Evolutionary conservation across 2,888 invertebrate species (phyloP), one percentile per base, ranked within the genome.

Genomic region (Ganaspis brasiliensis): DNA sequence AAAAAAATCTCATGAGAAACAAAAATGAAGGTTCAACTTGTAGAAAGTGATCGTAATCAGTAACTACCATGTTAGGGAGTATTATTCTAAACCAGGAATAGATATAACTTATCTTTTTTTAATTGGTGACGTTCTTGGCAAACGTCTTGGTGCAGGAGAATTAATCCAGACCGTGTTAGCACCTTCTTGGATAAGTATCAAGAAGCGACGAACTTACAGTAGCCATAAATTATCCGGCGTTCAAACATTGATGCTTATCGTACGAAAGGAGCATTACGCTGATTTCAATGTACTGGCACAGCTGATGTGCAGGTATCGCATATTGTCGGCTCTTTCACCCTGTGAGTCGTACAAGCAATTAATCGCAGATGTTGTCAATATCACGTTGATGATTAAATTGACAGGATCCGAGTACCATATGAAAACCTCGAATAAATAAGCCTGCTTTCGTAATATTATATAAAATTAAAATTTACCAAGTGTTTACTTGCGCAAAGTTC

Each of bases 361-460:
- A 67, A 67, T 67, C 67, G 67, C 67, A 45, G 45, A 67, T 67
- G 45, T 49, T 67, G 67, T 67, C 67, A 67, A 67, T 49, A 67
- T 49, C n/a, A 63, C 21, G 37, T 45, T 45, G 67, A 67, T 26
- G 67, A 67, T n/a, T n/a, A n/a, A 45, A 67, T 67, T 67, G 67
- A 49, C 67, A 67, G 67, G 45, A 67, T 67, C 40, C 67, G 26
- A 67, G 67, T 24, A 45, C 14, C 26, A 67, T 45, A 45, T 67
- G 67, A 40, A 45, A 21, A 40, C 14, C 31, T 31, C 63, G 2
- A 67, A 67, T 45, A 67, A 45, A 67, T 9, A 14, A n/a, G n/a
- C 5, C 9, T n/a, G n/a, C 21, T 67, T 49, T 67, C 67, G 26
- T 40, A 67, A 67, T 45, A 45, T 67, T 24, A 6, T 19, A 45